These are phyloP conservation scores for Upupa epops DNA, from an alignment of 2,113 vertebrate species.

Conservation along the genomic window DNA sequence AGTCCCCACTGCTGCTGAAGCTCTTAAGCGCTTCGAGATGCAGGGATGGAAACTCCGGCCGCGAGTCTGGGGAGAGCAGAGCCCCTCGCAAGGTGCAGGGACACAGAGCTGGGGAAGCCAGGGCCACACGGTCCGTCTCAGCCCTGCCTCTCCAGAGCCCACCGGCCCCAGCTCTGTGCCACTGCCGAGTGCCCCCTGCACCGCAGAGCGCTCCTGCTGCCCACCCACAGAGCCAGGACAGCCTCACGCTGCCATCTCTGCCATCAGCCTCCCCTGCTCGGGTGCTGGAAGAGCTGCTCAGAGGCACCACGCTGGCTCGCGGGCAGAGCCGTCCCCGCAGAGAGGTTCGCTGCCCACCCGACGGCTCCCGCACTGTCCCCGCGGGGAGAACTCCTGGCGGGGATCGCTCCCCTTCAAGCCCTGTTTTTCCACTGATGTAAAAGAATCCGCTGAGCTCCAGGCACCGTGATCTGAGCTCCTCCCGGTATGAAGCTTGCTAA, in stretches of 20 bases:
- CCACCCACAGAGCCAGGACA: rapidly evolving
- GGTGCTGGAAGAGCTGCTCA: background rate
- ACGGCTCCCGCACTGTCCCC: rapidly evolving
- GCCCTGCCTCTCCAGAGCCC: background rate
- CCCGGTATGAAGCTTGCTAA: background rate
- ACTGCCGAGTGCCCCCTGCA: background rate
- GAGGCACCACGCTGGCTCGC: too few species aligned
- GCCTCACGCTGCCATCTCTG: background rate
- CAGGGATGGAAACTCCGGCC: background rate
- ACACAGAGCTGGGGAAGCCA: background rate
- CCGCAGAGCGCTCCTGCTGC: rapidly evolving
- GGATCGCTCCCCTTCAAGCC: background rate
- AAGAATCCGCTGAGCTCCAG: background rate
- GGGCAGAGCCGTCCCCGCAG: background rate
- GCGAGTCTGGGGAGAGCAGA: background rate
- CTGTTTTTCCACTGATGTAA: background rate
- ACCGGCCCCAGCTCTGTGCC: background rate
- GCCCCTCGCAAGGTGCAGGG: background rate
- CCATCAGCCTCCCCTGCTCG: too few species aligned
- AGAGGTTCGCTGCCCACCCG: background rate
- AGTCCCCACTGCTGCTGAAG: background rate
- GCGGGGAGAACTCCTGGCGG: rapidly evolving
- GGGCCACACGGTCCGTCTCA: too few species aligned
- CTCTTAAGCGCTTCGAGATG: background rate
- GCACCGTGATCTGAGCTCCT: background rate